Base-by-base conservation (phyloP, 2,113 vertebrate genomes). In the Pluvianellus socialis region DNA sequence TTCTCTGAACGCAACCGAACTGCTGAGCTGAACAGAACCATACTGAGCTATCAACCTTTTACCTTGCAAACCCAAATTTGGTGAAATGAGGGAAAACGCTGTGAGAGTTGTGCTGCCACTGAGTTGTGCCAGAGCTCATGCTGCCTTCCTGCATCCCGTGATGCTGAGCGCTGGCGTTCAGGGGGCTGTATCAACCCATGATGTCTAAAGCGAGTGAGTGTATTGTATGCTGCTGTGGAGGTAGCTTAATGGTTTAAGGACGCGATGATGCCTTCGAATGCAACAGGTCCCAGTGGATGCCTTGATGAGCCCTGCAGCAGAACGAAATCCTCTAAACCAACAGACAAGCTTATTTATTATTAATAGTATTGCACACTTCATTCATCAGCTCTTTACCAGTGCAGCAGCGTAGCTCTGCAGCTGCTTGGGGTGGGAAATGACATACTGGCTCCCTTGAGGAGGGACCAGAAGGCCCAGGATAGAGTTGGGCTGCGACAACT, bases 261-360 rank as follows among this genome's bases (percentile, higher is more conserved):
- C 2, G 14, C 0, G 2, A 7, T 7, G 35, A 22, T 86, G 79
- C 77, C 81, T 90, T 63, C 0, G 19, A 70, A 88, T 22, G 72
- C 96, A 94, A 90, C 95, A 94, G 90, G 88, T 96, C 95, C 92
- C 6, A 1, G 3, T 0, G 59, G 94, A 79, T 28, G 73, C 26
- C 4, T 22, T 11, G 87, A 87, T 95, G 94, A 94, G 81, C 77
- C 82, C 82, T 90, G 90, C 20, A 47, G 88, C 79, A 80, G 67
- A 94, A 88, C 62, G 94, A 90, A 96, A 83, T 38, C 67, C 79
- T 76, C 62, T 74, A 92, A 96, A 93, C 82, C 75, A 68, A 88
- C 79, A 83, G 74, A 86, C 5, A 9, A 86, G 71, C 33, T 83
- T 55, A 77, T 96, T 86, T 62, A 96, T 97, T 93, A 96, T 96